These are phyloP conservation scores for Mesocentrotus franciscanus DNA, from an alignment of 53 echinoderm and acorn worm species.

Conservation along the genomic window DNA sequence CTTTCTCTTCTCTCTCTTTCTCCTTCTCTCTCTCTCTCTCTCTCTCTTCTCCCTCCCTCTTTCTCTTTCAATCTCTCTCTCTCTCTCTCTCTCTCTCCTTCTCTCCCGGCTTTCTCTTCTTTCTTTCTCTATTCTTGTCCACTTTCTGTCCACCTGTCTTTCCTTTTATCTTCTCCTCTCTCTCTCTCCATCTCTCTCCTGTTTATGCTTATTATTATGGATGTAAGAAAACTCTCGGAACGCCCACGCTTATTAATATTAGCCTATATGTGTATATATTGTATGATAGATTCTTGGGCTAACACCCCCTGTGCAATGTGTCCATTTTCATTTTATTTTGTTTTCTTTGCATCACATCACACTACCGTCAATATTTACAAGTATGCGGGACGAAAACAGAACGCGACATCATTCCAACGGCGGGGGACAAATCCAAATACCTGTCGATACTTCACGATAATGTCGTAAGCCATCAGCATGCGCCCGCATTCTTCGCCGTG, in stretches of 20 bases:
- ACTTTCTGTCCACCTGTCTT: background rate
- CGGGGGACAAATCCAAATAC: background rate
- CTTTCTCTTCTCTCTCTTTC: background rate
- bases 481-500: conserved; percentile 3
- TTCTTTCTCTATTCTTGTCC: no score
- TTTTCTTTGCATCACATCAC: background rate
- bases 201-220: background rate
- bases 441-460: background rate
- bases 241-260: no score
- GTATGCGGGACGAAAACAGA: background rate
- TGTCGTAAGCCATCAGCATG: conserved; percentile 27
- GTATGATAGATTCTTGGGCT: background rate
- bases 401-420: background rate
- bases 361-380: background rate
- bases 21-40: background rate
- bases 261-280: background rate
- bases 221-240: background rate
- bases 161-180: background rate
- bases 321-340: background rate
- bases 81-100: background rate
- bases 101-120: no score
- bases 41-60: background rate
- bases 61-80: no score
- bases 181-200: background rate
- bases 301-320: background rate